phyloP scores from a whole-genome alignment of 1,140 invertebrate species.

The Orius insidiosus region DNA sequence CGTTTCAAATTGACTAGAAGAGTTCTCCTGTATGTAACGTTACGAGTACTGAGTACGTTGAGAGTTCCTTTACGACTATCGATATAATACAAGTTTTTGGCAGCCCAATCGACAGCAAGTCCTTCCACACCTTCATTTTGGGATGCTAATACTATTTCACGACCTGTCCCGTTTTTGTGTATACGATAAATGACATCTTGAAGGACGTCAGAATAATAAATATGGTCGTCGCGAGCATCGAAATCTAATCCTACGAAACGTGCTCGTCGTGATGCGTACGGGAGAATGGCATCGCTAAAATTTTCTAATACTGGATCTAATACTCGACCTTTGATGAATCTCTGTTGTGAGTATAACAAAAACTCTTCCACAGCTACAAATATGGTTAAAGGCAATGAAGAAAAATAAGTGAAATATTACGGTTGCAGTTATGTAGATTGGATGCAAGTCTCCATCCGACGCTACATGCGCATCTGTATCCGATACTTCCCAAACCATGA shows the following conservation, averaged over 20 bases:
- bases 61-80: constrained; percentile 90
- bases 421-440: constrained; percentile 67
- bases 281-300: constrained; percentile 85
- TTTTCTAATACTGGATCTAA: constrained; percentile 74
- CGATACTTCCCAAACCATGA: constrained; percentile 57
- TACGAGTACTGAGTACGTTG: constrained; percentile 77
- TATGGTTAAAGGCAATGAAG: constrained; percentile 1
- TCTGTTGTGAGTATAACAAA: constrained; percentile 90
- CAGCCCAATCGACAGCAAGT: constrained; percentile 89
- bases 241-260: constrained; percentile 95
- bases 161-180: constrained; percentile 67
- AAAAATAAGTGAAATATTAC: constrained; percentile 26
- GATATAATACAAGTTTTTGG: constrained; percentile 95
- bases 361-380: constrained; percentile 65
- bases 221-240: constrained; percentile 75
- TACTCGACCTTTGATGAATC: constrained; percentile 90
- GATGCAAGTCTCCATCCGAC: constrained; percentile 65
- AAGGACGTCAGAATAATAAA: constrained; percentile 94
- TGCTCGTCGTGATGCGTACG: constrained; percentile 74
- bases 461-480: constrained; percentile 84
- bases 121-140: constrained; percentile 97
- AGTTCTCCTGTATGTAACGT: constrained; percentile 66
- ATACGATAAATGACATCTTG: constrained; percentile 90
- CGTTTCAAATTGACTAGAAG: constrained; percentile 75
- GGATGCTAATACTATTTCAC: constrained; percentile 83